Percentiles rank a stretch among this genome's conserved stretches.
Evolutionary conservation across 2,113 vertebrate genomes (phyloP).

Genomic region (Chamaea fasciata): DNA sequence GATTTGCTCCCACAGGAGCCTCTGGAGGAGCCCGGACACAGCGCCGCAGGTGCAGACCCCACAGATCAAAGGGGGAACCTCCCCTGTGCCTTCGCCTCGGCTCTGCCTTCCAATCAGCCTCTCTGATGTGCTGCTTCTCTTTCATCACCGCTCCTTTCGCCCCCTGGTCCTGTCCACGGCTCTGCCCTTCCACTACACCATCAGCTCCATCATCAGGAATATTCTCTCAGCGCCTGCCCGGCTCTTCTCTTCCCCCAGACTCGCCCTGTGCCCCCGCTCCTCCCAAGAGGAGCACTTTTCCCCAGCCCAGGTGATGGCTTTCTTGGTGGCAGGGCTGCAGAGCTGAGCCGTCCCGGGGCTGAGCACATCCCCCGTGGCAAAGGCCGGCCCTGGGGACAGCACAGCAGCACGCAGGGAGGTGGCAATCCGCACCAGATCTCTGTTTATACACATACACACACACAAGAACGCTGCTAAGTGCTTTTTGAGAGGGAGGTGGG

Average conservation of each 20-base stretch:
- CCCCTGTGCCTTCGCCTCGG: not conserved
- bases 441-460: not conserved
- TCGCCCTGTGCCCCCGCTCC: not conserved
- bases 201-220: not conserved
- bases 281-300: not conserved
- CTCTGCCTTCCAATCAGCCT: not conserved
- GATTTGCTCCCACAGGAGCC: not conserved
- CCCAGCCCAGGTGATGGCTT: not conserved
- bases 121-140: not conserved
- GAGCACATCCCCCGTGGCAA: not conserved
- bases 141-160: not conserved
- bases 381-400: not conserved
- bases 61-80: not conserved
- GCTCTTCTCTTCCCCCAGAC: not conserved
- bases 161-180: not conserved
- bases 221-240: not conserved
- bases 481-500: not conserved
- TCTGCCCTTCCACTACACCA: fast-evolving
- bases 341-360: not conserved
- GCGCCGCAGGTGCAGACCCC: not conserved
- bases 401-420: not conserved
- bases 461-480: not conserved
- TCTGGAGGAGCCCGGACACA: not conserved
- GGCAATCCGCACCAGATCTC: not conserved
- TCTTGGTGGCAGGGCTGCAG: not conserved